Evolutionary conservation across 2,113 vertebrate genomes (phyloP), one percentile per base, ranked within the genome.

Genomic region (Larimichthys polyactis): DNA sequence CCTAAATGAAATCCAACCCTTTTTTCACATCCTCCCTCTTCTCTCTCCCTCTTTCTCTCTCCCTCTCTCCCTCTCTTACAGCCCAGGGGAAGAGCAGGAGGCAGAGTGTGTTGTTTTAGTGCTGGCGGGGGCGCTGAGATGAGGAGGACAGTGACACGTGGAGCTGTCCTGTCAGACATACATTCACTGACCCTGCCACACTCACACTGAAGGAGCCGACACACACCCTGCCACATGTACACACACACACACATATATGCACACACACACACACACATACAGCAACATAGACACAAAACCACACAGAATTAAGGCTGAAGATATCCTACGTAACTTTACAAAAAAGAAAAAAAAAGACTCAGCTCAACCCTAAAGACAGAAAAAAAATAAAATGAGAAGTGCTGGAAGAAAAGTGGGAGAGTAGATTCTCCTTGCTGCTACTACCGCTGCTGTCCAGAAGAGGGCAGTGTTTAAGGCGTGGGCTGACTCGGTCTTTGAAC

Each of bases 21-120:
- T 44, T 63, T 73, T 63, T 62, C 19, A 76, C 32, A 22, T 51
- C 4, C 14, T 54, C 20, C 44, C 15, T 43, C 20, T 19, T 66
- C 40, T 65, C 2, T 46, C 12, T 48, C 43, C 48, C 44, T 48
- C 7, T 29, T 20, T 24, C 32, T 43, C 57, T 48, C 17, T 73
- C 40, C 64, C n/a, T n/a, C 51, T 66, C 57, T 60, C 51, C 67
- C n/a, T 76, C 17, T 84, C 71, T 87, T 51, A 85, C 89, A 94
- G 94, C 85, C 88, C 92, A 94, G 87, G 95, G 94, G 90, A 94
- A 93, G 91, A 93, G 78, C 87, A 91, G 94, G 88, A 91, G 92
- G 87, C 94, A 94, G 87, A 94, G 94, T 90, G 90, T 95, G 90
- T 87, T 93, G 91, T 95, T 94, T 91, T 93, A 94, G 84, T 88